Percentiles rank a stretch among this genome's conserved stretches.
Conservation (phyloP, 2,888 invertebrate genomes). For the Acronicta psi region DNA sequence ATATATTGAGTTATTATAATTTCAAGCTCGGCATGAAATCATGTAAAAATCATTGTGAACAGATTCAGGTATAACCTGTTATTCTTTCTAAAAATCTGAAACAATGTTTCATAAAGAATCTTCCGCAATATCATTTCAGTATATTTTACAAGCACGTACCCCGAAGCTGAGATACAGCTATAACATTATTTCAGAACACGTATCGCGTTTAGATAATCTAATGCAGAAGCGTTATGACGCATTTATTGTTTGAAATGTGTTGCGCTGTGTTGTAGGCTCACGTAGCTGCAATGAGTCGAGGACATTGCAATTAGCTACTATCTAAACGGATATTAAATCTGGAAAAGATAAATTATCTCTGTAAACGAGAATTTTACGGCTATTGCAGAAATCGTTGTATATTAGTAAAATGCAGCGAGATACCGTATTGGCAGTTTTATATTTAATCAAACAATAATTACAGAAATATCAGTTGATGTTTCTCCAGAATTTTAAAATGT, state of each 20-base stretch:
- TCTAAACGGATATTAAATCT: slow-evolving; percentile 15
- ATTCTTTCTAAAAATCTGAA: slow-evolving; percentile 1
- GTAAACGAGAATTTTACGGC: slow-evolving; percentile 15
- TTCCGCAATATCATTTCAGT: slow-evolving; percentile 70
- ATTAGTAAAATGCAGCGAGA: slow-evolving; percentile 38
- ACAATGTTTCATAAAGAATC: slow-evolving; percentile 5
- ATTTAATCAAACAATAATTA: slow-evolving; percentile 25
- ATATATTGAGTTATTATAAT: neutral
- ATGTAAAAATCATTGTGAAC: neutral
- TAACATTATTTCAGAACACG: slow-evolving; percentile 87
- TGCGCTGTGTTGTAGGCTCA: slow-evolving; percentile 69
- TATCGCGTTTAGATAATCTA: slow-evolving; percentile 83
- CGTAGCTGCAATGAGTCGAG: slow-evolving; percentile 61
- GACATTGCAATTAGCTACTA: slow-evolving; percentile 26
- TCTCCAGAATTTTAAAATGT: slow-evolving; percentile 9
- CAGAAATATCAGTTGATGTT: slow-evolving; percentile 6
- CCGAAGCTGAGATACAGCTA: slow-evolving; percentile 65
- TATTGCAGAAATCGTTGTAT: slow-evolving; percentile 23
- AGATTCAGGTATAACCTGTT: neutral
- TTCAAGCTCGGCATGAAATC: neutral
- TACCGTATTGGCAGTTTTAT: slow-evolving; percentile 44
- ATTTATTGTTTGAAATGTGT: slow-evolving; percentile 82
- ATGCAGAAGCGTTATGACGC: slow-evolving; percentile 83
- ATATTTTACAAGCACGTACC: slow-evolving; percentile 72
- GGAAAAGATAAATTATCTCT: slow-evolving; percentile 26